Evolutionary conservation across 2,888 invertebrate species (phyloP), one percentile per base, ranked within the genome.

Genomic region (Helicoverpa assulta): DNA sequence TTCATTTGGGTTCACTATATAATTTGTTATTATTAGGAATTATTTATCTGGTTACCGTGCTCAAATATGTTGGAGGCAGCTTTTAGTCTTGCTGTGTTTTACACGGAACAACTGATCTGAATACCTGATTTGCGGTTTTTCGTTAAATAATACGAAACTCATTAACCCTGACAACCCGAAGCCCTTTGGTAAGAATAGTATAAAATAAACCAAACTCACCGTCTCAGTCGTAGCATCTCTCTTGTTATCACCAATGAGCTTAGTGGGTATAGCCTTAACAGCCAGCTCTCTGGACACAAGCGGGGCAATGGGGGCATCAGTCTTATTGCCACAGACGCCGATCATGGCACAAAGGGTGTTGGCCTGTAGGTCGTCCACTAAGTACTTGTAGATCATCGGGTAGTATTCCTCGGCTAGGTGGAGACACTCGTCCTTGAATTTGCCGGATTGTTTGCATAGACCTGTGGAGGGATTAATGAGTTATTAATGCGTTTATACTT

Each of bases 341-440:
- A 97, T 97, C 85, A 98, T 92, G 73, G 96, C 90, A 88, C 99
- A 99, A 0, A 98, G 91, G n/a, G 95, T 94, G 56, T 96, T 96
- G 0, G 97, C 96, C 86, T 98, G 96, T 78, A 99, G 90, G 80
- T 97, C 97, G 10, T 96, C 93, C 0, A 97, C 96, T 7, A 99
- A 92, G 83, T 96, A 97, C 50, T 96, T 90, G 90, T 99, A 99
- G 73, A 98, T 96, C 21, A 96, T 88, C 0, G 96, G 96, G 87
- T 98, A 98, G 91, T 98, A 99, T 85, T 98, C 96, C 68, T 98
- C 97, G 0, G 98, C 98, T 52, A 98, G 94, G 70, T 96, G 96
- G 2, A 97, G 92, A 86, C 99, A 99, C 95, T 98, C 97, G 1
- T 95, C 88, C 76, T 97, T 96, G 92, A 98, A 98, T 12, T 96